Evolutionary conservation across 2,888 invertebrate species (phyloP).

Genomic region (Camptogramma bilineatum): DNA sequence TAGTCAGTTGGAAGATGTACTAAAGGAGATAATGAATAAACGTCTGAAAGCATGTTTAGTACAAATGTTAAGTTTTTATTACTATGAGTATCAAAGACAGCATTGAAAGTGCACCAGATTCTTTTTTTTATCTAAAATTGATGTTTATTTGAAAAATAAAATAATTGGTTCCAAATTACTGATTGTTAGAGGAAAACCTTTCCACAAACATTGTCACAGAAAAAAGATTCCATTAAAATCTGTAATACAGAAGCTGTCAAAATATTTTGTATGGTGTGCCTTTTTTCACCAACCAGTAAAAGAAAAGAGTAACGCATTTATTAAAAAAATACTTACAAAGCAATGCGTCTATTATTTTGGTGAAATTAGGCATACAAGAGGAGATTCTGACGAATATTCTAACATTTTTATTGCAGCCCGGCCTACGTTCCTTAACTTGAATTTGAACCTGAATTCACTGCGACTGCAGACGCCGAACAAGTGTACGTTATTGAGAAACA

Average conservation of each 20-base stretch:
- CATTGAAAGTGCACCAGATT: neutral
- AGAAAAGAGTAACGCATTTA: neutral
- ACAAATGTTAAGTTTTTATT: slow-evolving; percentile 28
- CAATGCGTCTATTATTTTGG: neutral
- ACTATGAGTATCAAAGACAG: slow-evolving; percentile 8
- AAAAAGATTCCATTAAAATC: neutral
- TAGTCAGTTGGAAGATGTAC: slow-evolving; percentile 57
- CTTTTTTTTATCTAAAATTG: neutral
- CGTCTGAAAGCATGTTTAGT: slow-evolving; percentile 57
- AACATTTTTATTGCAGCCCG: slow-evolving; percentile 93
- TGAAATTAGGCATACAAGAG: slow-evolving; percentile 28
- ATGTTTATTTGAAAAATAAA: neutral
- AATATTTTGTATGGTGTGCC: neutral
- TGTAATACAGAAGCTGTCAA: neutral
- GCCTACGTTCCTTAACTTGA: slow-evolving; percentile 99
- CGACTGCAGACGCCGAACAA: slow-evolving; percentile 94
- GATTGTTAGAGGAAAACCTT: neutral
- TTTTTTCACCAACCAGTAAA: slow-evolving; percentile 7
- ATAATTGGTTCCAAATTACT: neutral
- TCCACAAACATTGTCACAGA: neutral
- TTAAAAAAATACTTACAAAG: neutral
- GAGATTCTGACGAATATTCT: slow-evolving; percentile 59
- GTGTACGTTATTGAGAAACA: slow-evolving; percentile 89
- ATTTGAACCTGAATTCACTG: slow-evolving; percentile 96
- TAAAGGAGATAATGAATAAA: slow-evolving; percentile 42